Evolutionary conservation across 2,113 vertebrate genomes (phyloP), one percentile per base, ranked within the genome.

Genomic region (Callospermophilus lateralis): DNA sequence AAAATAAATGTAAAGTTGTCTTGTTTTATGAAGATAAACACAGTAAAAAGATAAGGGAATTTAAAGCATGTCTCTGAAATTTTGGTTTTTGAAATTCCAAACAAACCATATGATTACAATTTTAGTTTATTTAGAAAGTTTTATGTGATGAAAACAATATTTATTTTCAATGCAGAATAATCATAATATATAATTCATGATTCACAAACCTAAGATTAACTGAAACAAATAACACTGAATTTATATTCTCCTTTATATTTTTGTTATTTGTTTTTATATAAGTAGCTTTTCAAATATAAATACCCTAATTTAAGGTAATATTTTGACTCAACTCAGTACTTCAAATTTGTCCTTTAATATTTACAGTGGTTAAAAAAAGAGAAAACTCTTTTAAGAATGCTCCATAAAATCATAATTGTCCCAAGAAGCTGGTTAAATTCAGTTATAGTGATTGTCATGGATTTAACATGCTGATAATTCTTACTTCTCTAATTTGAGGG

Each of bases 401-500:
- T 65, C 13, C 61, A 4, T 93, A 94, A 97, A 96, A 89, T 37
- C 7, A 4, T 68, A 96, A 92, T 90, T 96, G 8, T 95, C 89
- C 61, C 90, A 93, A 98, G 77, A 91, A 78, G 53, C 67, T 95
- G 86, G 72, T 78, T 97, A 97, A 96, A 94, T 96, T 94, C 98
- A 76, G 92, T 90, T 96, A 48, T 12, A 97, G 30, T 17, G 97
- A 77, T 93, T 97, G 68, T 72, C 34, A 96, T 48, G 93, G 93
- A 93, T 86, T 97, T 97, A 91, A 96, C 70, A 94, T 97, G 72
- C 94, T 90, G 95, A 96, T 89, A 96, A 97, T 97, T 95, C 58
- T 90, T 28, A 63, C 67, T 92, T 91, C 84, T 95, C 91, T 95
- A 70, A 96, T 97, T 15, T 86, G 48, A 97, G 96, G 95, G 95